Conservation (phyloP, 2,113 vertebrate species). For the Malurus elegans region DNA sequence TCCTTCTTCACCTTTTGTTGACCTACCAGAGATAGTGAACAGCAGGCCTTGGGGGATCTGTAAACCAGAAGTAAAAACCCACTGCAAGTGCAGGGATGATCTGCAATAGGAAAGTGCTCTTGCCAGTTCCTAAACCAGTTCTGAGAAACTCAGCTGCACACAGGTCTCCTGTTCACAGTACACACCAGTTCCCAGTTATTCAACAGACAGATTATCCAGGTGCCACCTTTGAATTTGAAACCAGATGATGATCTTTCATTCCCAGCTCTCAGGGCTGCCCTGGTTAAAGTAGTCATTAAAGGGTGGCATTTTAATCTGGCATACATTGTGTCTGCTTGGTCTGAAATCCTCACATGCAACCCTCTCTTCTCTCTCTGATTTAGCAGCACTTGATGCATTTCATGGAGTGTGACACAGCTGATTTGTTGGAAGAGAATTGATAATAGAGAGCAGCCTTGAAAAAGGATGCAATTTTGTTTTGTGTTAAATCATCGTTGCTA, state of each 20-base stretch:
- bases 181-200: not conserved
- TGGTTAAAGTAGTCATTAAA: not conserved
- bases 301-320: not conserved
- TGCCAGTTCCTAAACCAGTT: not conserved
- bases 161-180: not conserved
- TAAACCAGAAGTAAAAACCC: not conserved
- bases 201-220: not conserved
- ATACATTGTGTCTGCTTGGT: not conserved
- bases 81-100: not conserved
- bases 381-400: not conserved
- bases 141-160: not conserved
- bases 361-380: not conserved
- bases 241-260: not conserved
- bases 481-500: constrained; percentile 24
- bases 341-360: not conserved
- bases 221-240: not conserved
- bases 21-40: not conserved
- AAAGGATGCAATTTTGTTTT: not conserved
- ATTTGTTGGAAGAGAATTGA: not conserved
- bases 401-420: not conserved
- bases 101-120: not conserved
- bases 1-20: constrained; percentile 24
- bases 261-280: not conserved
- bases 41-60: not conserved
- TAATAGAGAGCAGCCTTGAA: constrained; percentile 22